Evolutionary conservation across 2,797 vertebrate species (phyloP), one percentile per base, ranked within the genome.

Genomic region (Harpagifer antarcticus): DNA sequence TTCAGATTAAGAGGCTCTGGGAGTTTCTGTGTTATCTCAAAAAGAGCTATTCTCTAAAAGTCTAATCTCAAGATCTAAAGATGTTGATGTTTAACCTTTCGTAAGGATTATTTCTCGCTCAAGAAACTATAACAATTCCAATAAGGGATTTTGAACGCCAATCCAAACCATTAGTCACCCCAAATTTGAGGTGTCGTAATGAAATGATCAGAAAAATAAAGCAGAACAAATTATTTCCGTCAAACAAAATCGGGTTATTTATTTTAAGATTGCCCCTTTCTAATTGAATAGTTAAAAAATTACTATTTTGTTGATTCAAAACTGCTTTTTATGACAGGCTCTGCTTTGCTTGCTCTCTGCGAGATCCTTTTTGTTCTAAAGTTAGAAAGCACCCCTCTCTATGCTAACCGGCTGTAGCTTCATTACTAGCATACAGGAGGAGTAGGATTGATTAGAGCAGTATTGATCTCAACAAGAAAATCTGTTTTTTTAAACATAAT

Each of bases 351-450:
- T 50, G 47, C 13, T 10, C 31, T 43, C 19, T 19, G 20, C 13
- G 11, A 20, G 4, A 27, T 27, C 19, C 33, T 42, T 23, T 9
- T 31, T 17, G 15, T 31, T 27, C 31, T 17, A 8, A 23, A 3
- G 40, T 9, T 9, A 37, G 33, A 37, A 37, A 37, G 8, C 33
- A 37, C 27, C 27, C 8, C 33, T 9, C 19, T 44, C 20, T 65
- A 58, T 12, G 54, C 54, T 66, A 66, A 23, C 48, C n/a, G 23
- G 31, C 48, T 54, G 52, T 37, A 42, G 53, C 54, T 52, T 52
- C 55, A 69, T 63, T 40, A 43, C 61, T 8, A 31, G 4, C 6
- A 0, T 0, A 33, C 3, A 20, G 20, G 16, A 37, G 53, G 16
- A 16, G 44, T 16, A 16, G 44, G 52, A 56, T 53, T 13, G 31